Base-by-base conservation (phyloP, 2,888 invertebrate genomes). In the Drosophila algonquin region DNA sequence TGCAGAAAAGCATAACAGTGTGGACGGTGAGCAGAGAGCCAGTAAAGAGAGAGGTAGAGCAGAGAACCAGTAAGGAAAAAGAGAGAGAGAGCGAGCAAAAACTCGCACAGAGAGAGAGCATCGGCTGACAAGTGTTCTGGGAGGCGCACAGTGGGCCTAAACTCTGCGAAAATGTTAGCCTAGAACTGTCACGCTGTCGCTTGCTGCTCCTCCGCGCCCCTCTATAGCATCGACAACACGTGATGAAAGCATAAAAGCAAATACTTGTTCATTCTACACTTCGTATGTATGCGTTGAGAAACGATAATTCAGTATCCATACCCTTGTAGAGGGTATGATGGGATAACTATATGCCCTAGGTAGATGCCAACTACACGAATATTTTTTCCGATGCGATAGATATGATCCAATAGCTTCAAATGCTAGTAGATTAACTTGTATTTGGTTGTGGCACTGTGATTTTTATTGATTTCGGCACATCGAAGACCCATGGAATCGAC, bases 1-100 rank as follows among this genome's bases (percentile, higher is more conserved):
- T 89, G 89, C 78, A 81, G 80, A 81, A 80, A 80, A 77, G 54
- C 81, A 80, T 69, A 83, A 71, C 74, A 77, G 58, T 48, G 60
- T n/a, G 50, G 47, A 21, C 48, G 27, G 48, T 18, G 61, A 32
- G 58, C 21, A 51, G 32, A 30, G 14, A 6, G 40, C n/a, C 14
- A 14, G 14, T n/a, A 56, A 55, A 51, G 62, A 8, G 9, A 14
- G 50, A 72, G 62, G 51, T 46, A 57, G 64, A 32, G 60, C 53
- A 73, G 63, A 64, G 76, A 12, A 32, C 18, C 40, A 58, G 21
- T 30, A 52, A 51, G 27, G 16, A 12, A 52, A 40, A 8, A 54
- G 53, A 55, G 27, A 12, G 48, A 21, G 53, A 44, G 45, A 18
- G 5, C 10, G 45, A 16, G 14, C n/a, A 40, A 77, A 77, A 64